Conservation (phyloP, 2,113 vertebrate genomes). For the Nerophis lumbriciformis region DNA sequence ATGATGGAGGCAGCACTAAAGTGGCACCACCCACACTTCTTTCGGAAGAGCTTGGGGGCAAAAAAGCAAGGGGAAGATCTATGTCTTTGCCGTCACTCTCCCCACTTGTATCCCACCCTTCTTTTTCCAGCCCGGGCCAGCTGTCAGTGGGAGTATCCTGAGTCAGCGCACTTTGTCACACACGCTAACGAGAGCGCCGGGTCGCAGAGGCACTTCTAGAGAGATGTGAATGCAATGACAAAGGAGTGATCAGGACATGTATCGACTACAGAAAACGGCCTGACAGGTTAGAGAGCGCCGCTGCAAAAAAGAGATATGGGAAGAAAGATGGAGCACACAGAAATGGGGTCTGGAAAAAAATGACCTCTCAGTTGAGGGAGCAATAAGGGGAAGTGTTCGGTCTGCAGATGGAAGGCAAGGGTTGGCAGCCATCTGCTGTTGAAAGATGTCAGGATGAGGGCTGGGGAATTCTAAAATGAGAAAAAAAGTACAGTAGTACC, state of each 20-base stretch:
- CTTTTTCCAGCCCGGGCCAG: constrained; percentile 31
- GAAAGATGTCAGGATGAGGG: neutral
- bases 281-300: neutral
- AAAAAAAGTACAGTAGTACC: too few species aligned
- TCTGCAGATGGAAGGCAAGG: constrained; percentile 11
- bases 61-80: constrained; percentile 30
- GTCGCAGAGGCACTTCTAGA: constrained; percentile 28
- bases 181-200: constrained; percentile 35
- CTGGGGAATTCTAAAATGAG: neutral
- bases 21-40: constrained; percentile 36
- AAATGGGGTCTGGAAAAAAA: constrained; percentile 30
- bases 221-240: constrained; percentile 42
- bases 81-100: constrained; percentile 37
- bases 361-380: constrained; percentile 24
- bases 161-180: constrained; percentile 48
- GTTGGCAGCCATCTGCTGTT: constrained; percentile 1
- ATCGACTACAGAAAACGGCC: constrained; percentile 10
- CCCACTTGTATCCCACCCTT: constrained; percentile 22
- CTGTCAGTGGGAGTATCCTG: constrained; percentile 56
- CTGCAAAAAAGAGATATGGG: constrained; percentile 4
- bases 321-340: constrained; percentile 32
- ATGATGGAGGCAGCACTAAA: constrained; percentile 48
- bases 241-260: constrained; percentile 38
- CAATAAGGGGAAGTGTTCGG: constrained; percentile 16
- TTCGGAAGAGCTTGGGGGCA: constrained; percentile 38